A percentile compares a stretch with the other conserved stretches of the same genome.
phyloP scores from a whole-genome alignment of 2,113 vertebrate genomes.

The Hemiscyllium ocellatum region DNA sequence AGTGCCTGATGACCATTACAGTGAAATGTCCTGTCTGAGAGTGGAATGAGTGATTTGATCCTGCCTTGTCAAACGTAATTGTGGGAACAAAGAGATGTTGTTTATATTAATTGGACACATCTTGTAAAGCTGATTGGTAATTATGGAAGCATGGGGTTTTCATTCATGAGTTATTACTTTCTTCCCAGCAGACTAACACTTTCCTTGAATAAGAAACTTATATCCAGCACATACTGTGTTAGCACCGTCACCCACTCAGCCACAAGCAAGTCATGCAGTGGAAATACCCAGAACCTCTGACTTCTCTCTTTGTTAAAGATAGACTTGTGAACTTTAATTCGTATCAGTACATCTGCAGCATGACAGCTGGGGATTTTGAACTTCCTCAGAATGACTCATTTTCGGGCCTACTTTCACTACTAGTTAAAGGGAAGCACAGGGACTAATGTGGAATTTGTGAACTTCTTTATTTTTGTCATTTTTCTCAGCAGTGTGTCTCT shows the following conservation, averaged over 20 bases:
- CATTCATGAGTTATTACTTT: background rate
- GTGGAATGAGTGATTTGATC: background rate
- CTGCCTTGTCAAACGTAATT: too few species aligned
- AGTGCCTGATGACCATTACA: too few species aligned
- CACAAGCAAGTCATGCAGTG: background rate
- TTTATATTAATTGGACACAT: background rate
- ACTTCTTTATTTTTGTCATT: too few species aligned
- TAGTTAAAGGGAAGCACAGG: too few species aligned
- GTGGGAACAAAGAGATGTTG: background rate
- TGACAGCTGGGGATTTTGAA: background rate
- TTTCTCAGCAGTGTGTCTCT: too few species aligned
- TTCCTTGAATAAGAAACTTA: too few species aligned
- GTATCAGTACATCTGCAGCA: background rate
- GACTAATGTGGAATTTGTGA: too few species aligned
- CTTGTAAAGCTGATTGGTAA: background rate
- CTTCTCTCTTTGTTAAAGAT: background rate
- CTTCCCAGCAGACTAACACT: background rate
- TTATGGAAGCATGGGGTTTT: background rate
- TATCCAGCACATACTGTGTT: too few species aligned
- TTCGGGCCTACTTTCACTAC: background rate
- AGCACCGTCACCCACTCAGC: too few species aligned
- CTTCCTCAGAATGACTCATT: background rate
- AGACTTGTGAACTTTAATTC: background rate
- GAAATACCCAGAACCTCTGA: background rate
- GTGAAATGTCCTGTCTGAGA: background rate